Base-by-base conservation (phyloP, 2,888 invertebrate species). In the Netelia inedita region DNA sequence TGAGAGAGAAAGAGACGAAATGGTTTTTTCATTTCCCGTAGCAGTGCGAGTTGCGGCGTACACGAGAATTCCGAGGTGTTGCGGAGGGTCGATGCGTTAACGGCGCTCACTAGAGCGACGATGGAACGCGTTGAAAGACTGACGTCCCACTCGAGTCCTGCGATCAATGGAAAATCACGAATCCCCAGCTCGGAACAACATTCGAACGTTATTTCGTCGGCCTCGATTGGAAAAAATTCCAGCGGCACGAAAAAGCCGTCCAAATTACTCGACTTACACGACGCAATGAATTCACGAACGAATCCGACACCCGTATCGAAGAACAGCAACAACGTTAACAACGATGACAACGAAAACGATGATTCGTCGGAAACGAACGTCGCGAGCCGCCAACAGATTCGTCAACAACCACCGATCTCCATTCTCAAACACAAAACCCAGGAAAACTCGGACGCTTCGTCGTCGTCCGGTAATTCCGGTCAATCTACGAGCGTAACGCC, bases 401-500 rank as follows among this genome's bases (percentile, higher is more conserved):
- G 87, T 16, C 90, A 89, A 63, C 90, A 90, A 23, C 90, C 91
- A 43, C 95, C 95, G 65, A 94, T 95, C 82, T 95, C 95, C 11
- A 96, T 96, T 86, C 91, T 96, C 43, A 96, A 96, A 89, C 94
- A 95, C 85, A 95, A 95, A 91, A 94, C 94, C 19, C 94, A 94
- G 23, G 94, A 95, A 87, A 94, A 94, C 79, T 19, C 11, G 9
- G 86, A 86, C 1, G 16, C 35, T 86, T 92, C 92, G 78, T 91
- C 91, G 85, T 89, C 91, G 66, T 87, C 91, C 61, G 88, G 88
- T 16, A 88, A 82, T 79, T 90, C 55, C n/a, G 50, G 41, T 0
- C 35, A 57, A 28, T 97, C 97, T 10, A 97, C 97, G 3, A 97
- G 97, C n/a, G 97, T 97, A 94, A 97, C 97, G 8, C 96, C 97